phyloP scores from a whole-genome alignment of 2,888 invertebrate species.

The Cantharis nigra region DNA sequence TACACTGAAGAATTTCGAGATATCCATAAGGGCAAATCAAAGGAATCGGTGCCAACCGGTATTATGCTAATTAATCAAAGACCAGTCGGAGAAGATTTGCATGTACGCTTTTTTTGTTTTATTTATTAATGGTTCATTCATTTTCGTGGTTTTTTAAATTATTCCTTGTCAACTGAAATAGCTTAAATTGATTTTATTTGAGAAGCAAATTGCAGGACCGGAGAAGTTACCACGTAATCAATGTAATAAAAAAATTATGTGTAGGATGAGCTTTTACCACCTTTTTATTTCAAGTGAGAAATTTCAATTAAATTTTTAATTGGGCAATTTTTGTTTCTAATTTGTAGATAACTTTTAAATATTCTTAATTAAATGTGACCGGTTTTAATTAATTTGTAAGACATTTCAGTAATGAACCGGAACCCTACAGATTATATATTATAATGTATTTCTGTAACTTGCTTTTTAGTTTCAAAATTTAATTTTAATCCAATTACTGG shows the following conservation, averaged over 20 bases:
- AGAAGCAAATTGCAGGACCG: not conserved
- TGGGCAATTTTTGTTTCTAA: not conserved
- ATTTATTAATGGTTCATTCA: constrained; percentile 24
- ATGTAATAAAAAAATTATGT: not conserved
- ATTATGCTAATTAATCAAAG: constrained; percentile 95
- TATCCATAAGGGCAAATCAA: constrained; percentile 93
- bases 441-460: not conserved
- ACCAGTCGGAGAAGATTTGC: constrained; percentile 93
- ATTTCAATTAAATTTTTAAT: not conserved
- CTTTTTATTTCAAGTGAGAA: not conserved
- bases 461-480: not conserved
- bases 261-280: not conserved
- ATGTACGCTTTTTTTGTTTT: constrained; percentile 62
- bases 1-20: constrained; percentile 97
- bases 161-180: not conserved
- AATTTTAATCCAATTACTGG: too few relatives aligned
- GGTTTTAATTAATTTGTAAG: not conserved
- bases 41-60: constrained; percentile 89
- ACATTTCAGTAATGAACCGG: not conserved
- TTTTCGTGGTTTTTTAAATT: not conserved
- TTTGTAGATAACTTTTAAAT: not conserved
- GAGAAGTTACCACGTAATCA: not conserved
- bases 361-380: not conserved
- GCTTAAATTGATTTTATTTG: not conserved
- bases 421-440: not conserved